Percentiles rank a stretch among this genome's conserved stretches.
Conservation (phyloP, 1,140 invertebrate species). For the Drosophila sucinea region DNA sequence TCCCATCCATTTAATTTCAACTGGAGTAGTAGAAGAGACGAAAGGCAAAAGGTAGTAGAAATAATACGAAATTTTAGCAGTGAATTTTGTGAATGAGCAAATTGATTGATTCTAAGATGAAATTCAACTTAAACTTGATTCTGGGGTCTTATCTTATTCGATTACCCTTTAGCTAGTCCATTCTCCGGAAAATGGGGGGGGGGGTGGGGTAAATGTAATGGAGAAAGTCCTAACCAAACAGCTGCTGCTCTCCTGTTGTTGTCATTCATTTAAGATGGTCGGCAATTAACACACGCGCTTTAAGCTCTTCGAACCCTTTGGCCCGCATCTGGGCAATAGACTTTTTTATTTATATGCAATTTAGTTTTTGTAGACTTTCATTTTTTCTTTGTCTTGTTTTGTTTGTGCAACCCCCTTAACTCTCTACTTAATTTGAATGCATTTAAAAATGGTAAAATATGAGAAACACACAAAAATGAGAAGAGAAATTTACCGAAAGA, state of each 20-base stretch:
- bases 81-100: no score
- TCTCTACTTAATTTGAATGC: constrained; percentile 72
- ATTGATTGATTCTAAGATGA: no score
- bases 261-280: not conserved
- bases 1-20: constrained; percentile 3
- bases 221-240: constrained; percentile 7
- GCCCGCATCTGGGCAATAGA: constrained; percentile 41
- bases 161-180: not conserved
- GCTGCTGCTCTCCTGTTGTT: not conserved
- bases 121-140: no score
- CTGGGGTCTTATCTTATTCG: not conserved
- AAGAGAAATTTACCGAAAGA: not conserved
- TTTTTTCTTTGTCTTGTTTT: constrained; percentile 29
- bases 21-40: not conserved
- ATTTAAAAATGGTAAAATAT: constrained; percentile 82
- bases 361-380: constrained; percentile 35
- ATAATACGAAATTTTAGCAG: no score
- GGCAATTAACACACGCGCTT: constrained; percentile 45
- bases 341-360: constrained; percentile 79
- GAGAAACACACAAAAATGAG: constrained; percentile 39
- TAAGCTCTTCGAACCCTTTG: not conserved
- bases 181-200: not conserved
- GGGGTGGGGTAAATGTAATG: not conserved
- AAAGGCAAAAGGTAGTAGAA: not conserved
- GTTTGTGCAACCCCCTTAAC: constrained; percentile 61